phyloP scores from a whole-genome alignment of 2,888 invertebrate genomes.

The Teleiodes luculella region DNA sequence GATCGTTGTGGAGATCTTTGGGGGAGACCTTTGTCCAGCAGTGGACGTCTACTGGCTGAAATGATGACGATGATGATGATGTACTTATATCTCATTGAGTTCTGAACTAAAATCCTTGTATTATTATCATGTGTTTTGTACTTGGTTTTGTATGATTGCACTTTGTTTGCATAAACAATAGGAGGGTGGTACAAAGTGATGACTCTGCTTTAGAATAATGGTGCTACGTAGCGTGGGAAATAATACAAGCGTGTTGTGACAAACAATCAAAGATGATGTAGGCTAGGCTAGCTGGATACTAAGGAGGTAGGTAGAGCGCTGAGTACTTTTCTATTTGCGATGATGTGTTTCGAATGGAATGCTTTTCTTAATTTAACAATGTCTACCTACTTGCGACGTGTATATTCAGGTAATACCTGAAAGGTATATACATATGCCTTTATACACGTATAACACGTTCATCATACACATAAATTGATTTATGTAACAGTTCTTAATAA shows the following conservation, averaged over 20 bases:
- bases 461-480: too few species aligned
- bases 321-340: not conserved
- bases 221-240: slow-evolving; percentile 3
- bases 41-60: too few species aligned
- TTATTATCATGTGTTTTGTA: too few species aligned
- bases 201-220: not conserved
- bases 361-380: not conserved
- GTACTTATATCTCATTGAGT: too few species aligned
- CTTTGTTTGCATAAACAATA: not conserved
- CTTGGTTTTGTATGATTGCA: not conserved
- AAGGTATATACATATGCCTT: too few species aligned
- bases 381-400: not conserved
- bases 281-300: not conserved
- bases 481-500: too few species aligned
- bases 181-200: not conserved
- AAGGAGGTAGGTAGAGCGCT: not conserved
- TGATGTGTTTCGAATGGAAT: not conserved
- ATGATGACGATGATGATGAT: too few species aligned
- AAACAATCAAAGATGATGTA: slow-evolving; percentile 4
- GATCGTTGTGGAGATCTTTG: too few species aligned
- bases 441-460: too few species aligned
- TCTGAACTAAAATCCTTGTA: too few species aligned
- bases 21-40: too few species aligned
- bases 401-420: too few species aligned
- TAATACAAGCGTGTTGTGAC: not conserved